Evolutionary conservation across 1,140 invertebrate species (phyloP).

Genomic region (Procambarus clarkii): DNA sequence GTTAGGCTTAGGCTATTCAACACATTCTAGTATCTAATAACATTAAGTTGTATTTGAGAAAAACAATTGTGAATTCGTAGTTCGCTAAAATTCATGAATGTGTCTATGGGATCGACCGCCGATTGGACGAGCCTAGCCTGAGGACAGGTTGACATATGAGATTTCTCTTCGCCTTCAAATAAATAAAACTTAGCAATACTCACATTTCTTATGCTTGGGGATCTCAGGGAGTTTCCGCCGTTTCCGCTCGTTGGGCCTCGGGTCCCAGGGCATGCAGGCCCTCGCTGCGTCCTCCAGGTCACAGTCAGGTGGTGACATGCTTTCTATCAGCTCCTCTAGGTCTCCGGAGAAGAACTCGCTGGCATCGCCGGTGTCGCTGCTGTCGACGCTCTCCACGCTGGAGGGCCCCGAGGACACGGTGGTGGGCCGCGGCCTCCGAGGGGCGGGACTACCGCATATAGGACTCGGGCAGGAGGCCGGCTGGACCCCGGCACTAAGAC

Average conservation of each 20-base stretch:
- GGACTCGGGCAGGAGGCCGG: constrained; percentile 28
- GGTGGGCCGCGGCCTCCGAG: constrained; percentile 12
- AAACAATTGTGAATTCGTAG: too few relatives aligned
- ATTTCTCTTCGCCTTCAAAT: neutral
- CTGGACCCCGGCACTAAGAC: constrained; percentile 30
- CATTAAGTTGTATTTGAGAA: too few relatives aligned
- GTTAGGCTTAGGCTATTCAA: too few relatives aligned
- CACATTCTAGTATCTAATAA: too few relatives aligned
- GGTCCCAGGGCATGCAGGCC: constrained; percentile 17
- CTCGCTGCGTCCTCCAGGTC: constrained; percentile 21
- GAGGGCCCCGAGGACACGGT: constrained; percentile 38
- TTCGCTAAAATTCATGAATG: too few relatives aligned
- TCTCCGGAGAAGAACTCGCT: constrained; percentile 25
- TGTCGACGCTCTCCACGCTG: constrained; percentile 43
- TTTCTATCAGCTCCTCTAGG: constrained; percentile 26
- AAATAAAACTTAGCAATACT: constrained; percentile 6
- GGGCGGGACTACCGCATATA: constrained; percentile 49
- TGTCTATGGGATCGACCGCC: too few relatives aligned
- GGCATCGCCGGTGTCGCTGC: neutral
- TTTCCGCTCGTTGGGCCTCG: constrained; percentile 47
- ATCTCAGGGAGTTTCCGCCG: constrained; percentile 59
- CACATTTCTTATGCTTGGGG: constrained; percentile 64
- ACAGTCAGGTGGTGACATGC: constrained; percentile 16
- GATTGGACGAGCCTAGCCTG: too few relatives aligned
- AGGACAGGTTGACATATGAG: too few relatives aligned